Evolutionary conservation across 2,888 invertebrate genomes (phyloP), one percentile per base, ranked within the genome.

Genomic region (Phalera bucephala): DNA sequence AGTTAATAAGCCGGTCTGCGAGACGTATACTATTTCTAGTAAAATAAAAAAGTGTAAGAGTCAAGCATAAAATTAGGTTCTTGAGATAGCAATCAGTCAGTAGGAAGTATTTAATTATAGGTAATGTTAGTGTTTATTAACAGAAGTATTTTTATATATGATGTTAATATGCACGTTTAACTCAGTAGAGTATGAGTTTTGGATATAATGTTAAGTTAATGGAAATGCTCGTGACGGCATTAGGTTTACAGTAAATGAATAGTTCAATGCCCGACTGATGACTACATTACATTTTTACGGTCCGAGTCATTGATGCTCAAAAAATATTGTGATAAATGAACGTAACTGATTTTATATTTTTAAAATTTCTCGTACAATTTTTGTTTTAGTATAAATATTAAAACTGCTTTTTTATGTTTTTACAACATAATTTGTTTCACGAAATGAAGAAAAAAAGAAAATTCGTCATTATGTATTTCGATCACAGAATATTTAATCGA

Each of bases 261-360:
- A 28, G 28, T 28, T 28, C 15, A 28, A 15, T 15, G 28, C 2
- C 28, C 28, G 15, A 12, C 6, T 25, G 25, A 9, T 28, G 28
- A 9, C 15, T 15, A 28, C 28, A 15, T 28, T 9, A 9, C 1
- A 28, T 28, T 28, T 15, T 28, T 8, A 15, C 10, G 15, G 28
- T 2, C n/a, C 13, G 7, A 15, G 15, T 15, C 15, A 28, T 27
- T 27, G 27, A 27, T 28, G 5, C 12, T 3, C 26, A 9, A 15
- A 14, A 0, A 10, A 15, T 28, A 9, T 14, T 15, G 1, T 14
- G 5, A 28, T 28, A 14, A 28, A 28, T 28, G 28, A 28, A 15
- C 10, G 25, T n/a, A n/a, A n/a, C n/a, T n/a, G n/a, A n/a, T n/a
- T n/a, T n/a, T n/a, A n/a, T n/a, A n/a, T n/a, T n/a, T n/a, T n/a